Conservation (phyloP, 2,888 invertebrate genomes). For the Drosophila parthenogenetica region DNA sequence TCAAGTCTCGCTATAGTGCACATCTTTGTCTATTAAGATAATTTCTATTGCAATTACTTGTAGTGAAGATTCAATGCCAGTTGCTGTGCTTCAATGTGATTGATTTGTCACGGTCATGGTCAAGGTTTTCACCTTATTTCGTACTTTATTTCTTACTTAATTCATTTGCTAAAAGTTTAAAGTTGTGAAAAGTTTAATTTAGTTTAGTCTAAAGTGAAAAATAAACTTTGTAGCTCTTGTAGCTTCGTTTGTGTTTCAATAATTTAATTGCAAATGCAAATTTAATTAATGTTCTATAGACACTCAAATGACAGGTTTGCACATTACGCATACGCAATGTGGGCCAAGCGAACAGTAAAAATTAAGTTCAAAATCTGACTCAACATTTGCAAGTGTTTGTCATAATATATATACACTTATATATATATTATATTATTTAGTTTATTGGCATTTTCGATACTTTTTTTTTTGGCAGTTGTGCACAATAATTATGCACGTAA, state of each 20-base stretch:
- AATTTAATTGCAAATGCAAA: background rate
- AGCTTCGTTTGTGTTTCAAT: constrained; percentile 7
- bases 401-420: background rate
- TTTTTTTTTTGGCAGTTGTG: constrained; percentile 53
- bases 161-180: background rate
- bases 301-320: background rate
- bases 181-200: background rate
- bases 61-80: constrained; percentile 9
- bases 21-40: constrained; percentile 3
- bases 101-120: constrained; percentile 29
- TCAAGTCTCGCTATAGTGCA: background rate
- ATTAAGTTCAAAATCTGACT: constrained; percentile 5
- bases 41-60: constrained; percentile 19
- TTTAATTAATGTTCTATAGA: constrained; percentile 8
- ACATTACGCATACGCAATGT: constrained; percentile 20
- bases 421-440: constrained; percentile 17
- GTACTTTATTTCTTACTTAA: background rate
- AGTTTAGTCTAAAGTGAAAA: background rate
- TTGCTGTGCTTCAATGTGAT: constrained; percentile 24
- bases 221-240: constrained; percentile 6
- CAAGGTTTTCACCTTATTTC: constrained; percentile 10
- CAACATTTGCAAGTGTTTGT: constrained; percentile 11
- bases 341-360: background rate
- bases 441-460: constrained; percentile 1
- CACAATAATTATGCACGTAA: constrained; percentile 67